Base-by-base conservation (phyloP, 2,113 vertebrate genomes). In the Pyrgilauda ruficollis region DNA sequence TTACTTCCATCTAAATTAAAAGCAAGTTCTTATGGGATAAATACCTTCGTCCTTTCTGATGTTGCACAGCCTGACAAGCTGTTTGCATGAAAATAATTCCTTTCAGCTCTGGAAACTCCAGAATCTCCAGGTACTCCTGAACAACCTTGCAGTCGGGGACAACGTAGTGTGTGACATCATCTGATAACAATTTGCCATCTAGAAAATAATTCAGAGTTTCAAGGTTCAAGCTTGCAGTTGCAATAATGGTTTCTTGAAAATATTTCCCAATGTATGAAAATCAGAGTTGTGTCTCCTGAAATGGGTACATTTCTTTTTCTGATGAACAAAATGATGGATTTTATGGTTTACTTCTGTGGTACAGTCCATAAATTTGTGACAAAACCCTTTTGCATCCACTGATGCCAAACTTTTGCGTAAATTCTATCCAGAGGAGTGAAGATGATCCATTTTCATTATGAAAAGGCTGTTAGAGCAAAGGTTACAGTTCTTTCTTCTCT, bases 61-160 rank as follows among this genome's bases (percentile, higher is more conserved):
- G 98, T 18, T 99, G 99, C 73, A 99, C 96, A 28, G 98, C 98
- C 91, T 99, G 98, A 92, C 99, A 99, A 13, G 99, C 98, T 5
- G 99, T 99, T 91, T 99, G 99, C 52, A 99, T 99, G 97, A 99
- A 99, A 50, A 99, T 94, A 72, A 99, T 94, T 23, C 99, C 99
- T 78, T 98, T 98, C 91, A 99, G 93, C 95, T 99, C 99, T 0
- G 97, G 98, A 83, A 99, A 98, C 96, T 99, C 99, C 30, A 99
- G 97, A 56, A 99, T 97, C 97, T 99, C 99, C 52, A 99, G 98
- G 95, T 98, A 99, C 97, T 99, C 98, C 15, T 98, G 98, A 78
- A 99, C 98, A 64, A 99, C 98, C 10, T 98, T 98, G 61, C 98
- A 99, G 84, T 99, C 99, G 0, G 99, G 99, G 30, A 99, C 98